Evolutionary conservation across 2,797 vertebrate genomes (phyloP), one percentile per base, ranked within the genome.

Genomic region (Spinus pinus): DNA sequence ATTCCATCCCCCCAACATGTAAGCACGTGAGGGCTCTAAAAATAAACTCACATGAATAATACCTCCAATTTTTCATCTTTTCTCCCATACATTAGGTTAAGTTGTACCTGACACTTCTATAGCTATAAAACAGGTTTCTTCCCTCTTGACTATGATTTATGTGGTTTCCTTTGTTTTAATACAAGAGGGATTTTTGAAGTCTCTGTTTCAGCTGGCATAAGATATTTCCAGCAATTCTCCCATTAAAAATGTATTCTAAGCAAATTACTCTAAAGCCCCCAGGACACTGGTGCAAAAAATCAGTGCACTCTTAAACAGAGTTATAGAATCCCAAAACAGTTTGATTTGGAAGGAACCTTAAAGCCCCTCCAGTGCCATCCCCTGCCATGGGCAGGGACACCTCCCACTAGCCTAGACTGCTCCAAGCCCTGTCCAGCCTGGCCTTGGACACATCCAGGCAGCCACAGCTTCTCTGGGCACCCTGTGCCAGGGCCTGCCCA

Each of bases 241-340:
- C 80, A 81, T 57, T 74, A 88, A 88, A 94, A 92, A 78, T 20
- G 53, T 50, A 81, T 67, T 81, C 57, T 78, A 89, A 78, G 91
- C 75, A 88, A 91, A 85, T 71, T 57, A 74, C 28, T 77, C 56
- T 53, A 39, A 81, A 89, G n/a, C 30, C 64, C 41, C 9, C 2
- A 46, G 73, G 67, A 85, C 46, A 67, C 6, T 9, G 22, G 42
- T 31, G 14, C 17, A 91, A 89, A 89, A 82, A 82, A 49, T 7
- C 64, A 80, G 62, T 12, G 39, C 46, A 53, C 67, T 83, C 50
- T 80, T 81, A 58, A 87, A 30, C 33, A 85, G 64, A 70, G 60
- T 35, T 64, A 58, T 0, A 41, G 22, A 78, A 78, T 58, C 30
- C 15, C 41, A 14, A 28, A 78, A 3, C 13, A 35, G 25, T 15